Evolutionary conservation across 2,888 invertebrate species (phyloP).

Genomic region (Ophion ellenae): DNA sequence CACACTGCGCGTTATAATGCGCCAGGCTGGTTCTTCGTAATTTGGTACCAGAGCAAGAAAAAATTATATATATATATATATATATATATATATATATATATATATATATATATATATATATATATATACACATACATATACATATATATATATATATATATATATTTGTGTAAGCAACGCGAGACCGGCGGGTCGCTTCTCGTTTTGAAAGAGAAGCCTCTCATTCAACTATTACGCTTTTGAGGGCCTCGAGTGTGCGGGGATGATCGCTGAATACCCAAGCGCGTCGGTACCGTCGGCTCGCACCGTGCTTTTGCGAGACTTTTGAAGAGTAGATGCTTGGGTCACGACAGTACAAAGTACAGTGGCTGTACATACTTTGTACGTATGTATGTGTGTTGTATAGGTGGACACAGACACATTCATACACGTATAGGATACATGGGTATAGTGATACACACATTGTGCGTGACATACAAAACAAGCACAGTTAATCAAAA

Average conservation of each 20-base stretch:
- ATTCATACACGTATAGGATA: not conserved
- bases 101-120: not conserved
- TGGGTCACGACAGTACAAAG: conserved; percentile 60
- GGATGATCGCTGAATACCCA: conserved; percentile 63
- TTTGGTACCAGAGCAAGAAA: conserved; percentile 41
- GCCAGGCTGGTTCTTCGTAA: conserved; percentile 54
- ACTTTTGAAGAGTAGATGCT: conserved; percentile 53
- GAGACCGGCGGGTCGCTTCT: conserved; percentile 58
- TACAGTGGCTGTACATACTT: conserved; percentile 38
- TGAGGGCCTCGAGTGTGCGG: conserved; percentile 51
- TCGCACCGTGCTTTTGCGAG: conserved; percentile 53
- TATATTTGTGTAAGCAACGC: conserved; percentile 42
- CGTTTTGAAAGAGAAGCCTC: conserved; percentile 63
- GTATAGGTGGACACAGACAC: not conserved
- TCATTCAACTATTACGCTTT: conserved; percentile 62
- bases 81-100: conserved; percentile 5
- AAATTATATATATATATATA: not conserved
- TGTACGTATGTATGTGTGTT: conserved; percentile 22
- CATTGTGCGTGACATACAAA: conserved; percentile 42
- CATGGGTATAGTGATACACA: conserved; percentile 27
- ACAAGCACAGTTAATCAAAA: conserved; percentile 60
- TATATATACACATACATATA: too few relatives aligned
- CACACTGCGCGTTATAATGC: conserved; percentile 55
- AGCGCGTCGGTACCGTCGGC: conserved; percentile 47
- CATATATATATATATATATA: conserved; percentile 1